A percentile compares a stretch with the other conserved stretches of the same genome.
Evolutionary conservation across 2,113 vertebrate species (phyloP).

Genomic region (Hirundichthys speculiger): DNA sequence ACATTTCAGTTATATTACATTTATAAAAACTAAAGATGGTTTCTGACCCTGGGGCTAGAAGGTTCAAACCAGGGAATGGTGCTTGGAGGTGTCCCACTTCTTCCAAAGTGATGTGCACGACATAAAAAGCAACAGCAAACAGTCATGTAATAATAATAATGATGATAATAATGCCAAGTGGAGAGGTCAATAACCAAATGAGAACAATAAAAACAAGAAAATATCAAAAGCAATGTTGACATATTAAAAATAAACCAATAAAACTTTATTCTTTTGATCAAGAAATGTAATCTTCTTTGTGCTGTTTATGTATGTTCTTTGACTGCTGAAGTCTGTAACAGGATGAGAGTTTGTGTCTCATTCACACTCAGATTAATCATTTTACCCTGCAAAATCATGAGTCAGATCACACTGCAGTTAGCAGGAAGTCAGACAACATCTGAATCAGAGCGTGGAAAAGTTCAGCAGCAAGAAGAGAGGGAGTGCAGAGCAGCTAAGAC

Average conservation of each 20-base stretch:
- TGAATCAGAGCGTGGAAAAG: slow-evolving; percentile 28
- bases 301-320: slow-evolving; percentile 23
- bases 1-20: slow-evolving; percentile 79
- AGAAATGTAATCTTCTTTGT: slow-evolving; percentile 58
- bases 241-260: slow-evolving; percentile 63
- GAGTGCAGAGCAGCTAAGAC: slow-evolving; percentile 41
- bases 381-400: slow-evolving; percentile 27
- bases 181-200: slow-evolving; percentile 65
- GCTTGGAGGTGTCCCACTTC: slow-evolving; percentile 36
- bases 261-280: slow-evolving; percentile 40
- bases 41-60: slow-evolving; percentile 34
- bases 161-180: slow-evolving; percentile 50
- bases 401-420: slow-evolving; percentile 26
- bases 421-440: slow-evolving; percentile 36
- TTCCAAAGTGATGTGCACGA: slow-evolving; percentile 59
- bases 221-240: slow-evolving; percentile 72
- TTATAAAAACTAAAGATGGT: slow-evolving; percentile 66
- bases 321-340: slow-evolving; percentile 36
- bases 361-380: slow-evolving; percentile 15
- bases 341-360: slow-evolving; percentile 18
- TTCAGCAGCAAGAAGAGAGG: slow-evolving; percentile 34
- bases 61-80: slow-evolving; percentile 53
- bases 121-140: slow-evolving; percentile 65
- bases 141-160: slow-evolving; percentile 58
- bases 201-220: slow-evolving; percentile 72